Evolutionary conservation across 2,113 vertebrate genomes (phyloP).

Genomic region (Macrotus californicus): DNA sequence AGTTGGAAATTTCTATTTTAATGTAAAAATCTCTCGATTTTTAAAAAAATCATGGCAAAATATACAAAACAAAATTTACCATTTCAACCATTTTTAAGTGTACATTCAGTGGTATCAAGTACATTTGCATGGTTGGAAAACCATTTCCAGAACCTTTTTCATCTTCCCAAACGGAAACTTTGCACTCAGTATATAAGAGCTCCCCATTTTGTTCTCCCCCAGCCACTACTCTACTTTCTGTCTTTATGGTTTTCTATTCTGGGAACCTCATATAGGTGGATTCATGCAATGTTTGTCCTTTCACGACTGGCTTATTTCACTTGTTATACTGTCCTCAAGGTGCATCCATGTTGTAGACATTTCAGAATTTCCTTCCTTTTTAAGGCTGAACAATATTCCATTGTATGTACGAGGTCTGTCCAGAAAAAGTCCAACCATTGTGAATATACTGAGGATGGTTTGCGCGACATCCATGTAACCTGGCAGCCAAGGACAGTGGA

Average conservation of each 20-base stretch:
- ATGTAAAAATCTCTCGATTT: constrained; percentile 10
- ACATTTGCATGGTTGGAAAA: not conserved
- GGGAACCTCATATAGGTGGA: not conserved
- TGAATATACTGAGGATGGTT: too few species aligned
- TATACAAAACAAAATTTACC: not conserved
- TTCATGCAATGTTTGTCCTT: not conserved
- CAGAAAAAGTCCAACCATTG: too few species aligned
- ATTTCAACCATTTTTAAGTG: not conserved
- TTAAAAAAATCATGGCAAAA: not conserved
- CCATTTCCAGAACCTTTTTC: not conserved
- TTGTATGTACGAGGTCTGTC: not conserved
- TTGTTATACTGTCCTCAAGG: not conserved
- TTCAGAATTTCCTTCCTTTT: not conserved
- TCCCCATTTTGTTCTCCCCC: too few species aligned
- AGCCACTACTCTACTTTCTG: not conserved
- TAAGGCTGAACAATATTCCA: not conserved
- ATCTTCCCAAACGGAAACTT: not conserved
- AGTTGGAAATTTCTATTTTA: not conserved
- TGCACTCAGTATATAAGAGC: not conserved
- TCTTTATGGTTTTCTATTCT: not conserved
- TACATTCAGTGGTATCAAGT: not conserved
- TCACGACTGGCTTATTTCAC: not conserved
- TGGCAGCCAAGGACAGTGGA: too few species aligned
- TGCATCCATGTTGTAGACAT: not conserved
- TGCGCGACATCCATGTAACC: too few species aligned